Percentiles rank a stretch among this genome's conserved stretches.
These are phyloP conservation scores for Enteromius trimaculatus DNA, from an alignment of 2,797 vertebrate genomes.

Conservation along the genomic window DNA sequence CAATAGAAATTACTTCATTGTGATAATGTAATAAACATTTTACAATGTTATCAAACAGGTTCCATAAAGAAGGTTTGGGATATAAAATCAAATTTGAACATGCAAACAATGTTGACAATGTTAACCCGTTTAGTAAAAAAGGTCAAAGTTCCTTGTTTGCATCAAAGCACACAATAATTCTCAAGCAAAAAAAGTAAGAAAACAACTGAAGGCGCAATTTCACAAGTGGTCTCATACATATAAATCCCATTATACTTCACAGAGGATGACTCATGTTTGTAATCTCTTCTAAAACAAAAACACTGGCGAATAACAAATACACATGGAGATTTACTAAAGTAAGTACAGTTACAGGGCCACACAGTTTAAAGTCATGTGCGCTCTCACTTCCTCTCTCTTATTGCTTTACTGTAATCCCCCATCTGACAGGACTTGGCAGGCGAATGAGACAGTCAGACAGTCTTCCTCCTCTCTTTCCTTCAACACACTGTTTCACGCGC, in stretches of 20 bases:
- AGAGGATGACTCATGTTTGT: conserved; percentile 2
- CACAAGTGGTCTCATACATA: not conserved
- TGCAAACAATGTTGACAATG: not conserved
- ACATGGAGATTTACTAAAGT: conserved; percentile 37
- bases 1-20: not conserved
- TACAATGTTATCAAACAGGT: not conserved
- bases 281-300: conserved; percentile 20
- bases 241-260: not conserved
- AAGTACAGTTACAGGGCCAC: conserved; percentile 53
- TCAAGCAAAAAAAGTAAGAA: not conserved
- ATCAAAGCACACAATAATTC: not conserved
- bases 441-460: conserved; percentile 63
- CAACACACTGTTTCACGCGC: conserved; percentile 47
- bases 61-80: not conserved
- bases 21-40: not conserved
- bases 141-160: not conserved
- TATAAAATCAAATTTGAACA: not conserved
- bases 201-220: not conserved
- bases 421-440: conserved; percentile 59
- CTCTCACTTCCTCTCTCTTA: conserved; percentile 50
- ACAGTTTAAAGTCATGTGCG: conserved; percentile 54
- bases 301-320: conserved; percentile 7
- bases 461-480: conserved; percentile 43
- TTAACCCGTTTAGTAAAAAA: not conserved
- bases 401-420: conserved; percentile 58